Evolutionary conservation across 2,888 invertebrate genomes (phyloP), one percentile per base, ranked within the genome.

Genomic region (Lycophotia porphyrea): DNA sequence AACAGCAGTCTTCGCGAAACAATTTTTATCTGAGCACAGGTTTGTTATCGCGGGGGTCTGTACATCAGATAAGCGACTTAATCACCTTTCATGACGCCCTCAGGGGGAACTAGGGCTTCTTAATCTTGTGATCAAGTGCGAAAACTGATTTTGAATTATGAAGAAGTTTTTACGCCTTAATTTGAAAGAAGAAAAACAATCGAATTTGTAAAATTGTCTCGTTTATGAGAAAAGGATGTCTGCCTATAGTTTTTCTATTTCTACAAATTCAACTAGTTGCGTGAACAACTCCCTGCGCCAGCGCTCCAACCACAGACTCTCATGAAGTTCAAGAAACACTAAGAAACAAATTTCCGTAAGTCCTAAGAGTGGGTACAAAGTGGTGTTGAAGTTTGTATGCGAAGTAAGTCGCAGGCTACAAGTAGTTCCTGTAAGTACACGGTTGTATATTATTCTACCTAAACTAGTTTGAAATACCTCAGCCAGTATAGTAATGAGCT

Each of bases 401-500:
- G 21, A 69, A 68, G 34, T 49, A 21, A n/a, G 49, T 61, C 11
- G 7, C n/a, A 8, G 21, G 44, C 18, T 71, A 31, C 36, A 70
- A 70, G n/a, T 63, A 55, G 27, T 52, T 39, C 36, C 15, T 61
- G 27, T 36, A n/a, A 24, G 4, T 61, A 44, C 3, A 31, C 39
- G 15, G 5, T n/a, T 34, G 5, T 63, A 21, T n/a, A 42, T 18
- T 39, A 9, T 34, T 47, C 34, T 18, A 55, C 9, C 34, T n/a
- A 11, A 21, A 66, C n/a, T 74, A 44, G 64, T 74, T 68, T 69
- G 39, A 65, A 76, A 79, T 71, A 80, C 82, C 72, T 71, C 34
- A 27, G 47, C 60, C 64, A n/a, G 72, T 72, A 70, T n/a, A 60
- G 75, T 80, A 84, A 85, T 87, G 78, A 83, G 76, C 69, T 79